Conservation (phyloP, 2,888 invertebrate genomes). For the Pterobdella sp. region DNA sequence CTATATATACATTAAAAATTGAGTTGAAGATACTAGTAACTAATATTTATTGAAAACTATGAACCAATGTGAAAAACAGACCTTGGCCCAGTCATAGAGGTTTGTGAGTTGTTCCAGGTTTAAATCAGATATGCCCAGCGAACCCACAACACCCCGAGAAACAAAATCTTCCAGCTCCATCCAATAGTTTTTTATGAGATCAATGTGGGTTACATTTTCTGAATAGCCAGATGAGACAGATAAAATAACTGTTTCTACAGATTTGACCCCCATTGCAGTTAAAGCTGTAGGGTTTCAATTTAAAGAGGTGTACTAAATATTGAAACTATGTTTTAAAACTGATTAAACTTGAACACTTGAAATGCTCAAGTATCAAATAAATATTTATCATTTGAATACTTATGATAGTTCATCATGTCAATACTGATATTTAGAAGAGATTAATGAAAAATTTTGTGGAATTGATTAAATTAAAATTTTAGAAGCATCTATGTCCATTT, state of each 20-base stretch:
- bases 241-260: constrained; percentile 73
- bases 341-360: no score
- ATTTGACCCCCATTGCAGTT: constrained; percentile 62
- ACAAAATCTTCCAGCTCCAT: constrained; percentile 66
- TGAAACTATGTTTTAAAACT: no score
- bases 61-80: no score
- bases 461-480: not conserved
- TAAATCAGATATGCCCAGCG: constrained; percentile 81
- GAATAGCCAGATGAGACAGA: constrained; percentile 56
- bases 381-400: no score
- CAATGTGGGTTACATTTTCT: constrained; percentile 35
- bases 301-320: no score
- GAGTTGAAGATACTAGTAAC: no score
- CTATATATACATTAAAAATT: no score
- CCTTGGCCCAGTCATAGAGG: constrained; percentile 67
- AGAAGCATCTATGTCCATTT: not conserved
- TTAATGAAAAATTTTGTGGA: constrained; percentile 3
- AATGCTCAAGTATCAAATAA: no score
- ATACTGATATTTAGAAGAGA: no score
- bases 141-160: constrained; percentile 59
- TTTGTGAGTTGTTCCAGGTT: constrained; percentile 70
- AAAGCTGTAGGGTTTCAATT: constrained; percentile 59
- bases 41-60: no score
- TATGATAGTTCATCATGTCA: no score
- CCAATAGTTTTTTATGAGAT: constrained; percentile 64